Conservation (phyloP, 2,888 invertebrate genomes). For the Hypolimnas misippus region DNA sequence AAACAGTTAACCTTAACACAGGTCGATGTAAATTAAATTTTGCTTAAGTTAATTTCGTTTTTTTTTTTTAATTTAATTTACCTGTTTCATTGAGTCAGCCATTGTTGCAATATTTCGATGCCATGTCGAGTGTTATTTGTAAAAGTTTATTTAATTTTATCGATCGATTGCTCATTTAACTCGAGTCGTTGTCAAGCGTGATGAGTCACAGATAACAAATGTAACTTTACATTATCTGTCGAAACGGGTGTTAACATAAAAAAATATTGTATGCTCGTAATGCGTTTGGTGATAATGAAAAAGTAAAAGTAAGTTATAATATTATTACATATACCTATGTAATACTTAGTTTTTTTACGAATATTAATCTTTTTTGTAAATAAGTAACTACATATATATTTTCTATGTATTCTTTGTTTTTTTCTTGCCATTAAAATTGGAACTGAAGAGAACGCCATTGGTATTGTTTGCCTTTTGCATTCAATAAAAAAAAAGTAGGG, state of each 20-base stretch:
- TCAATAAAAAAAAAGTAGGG: too few relatives aligned
- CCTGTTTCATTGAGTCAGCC: not conserved
- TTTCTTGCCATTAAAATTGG: too few relatives aligned
- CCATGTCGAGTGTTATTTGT: not conserved
- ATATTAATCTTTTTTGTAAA: slow-evolving; percentile 18
- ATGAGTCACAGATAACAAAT: slow-evolving; percentile 18
- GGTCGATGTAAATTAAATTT: too few relatives aligned
- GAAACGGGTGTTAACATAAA: not conserved
- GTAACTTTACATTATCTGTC: slow-evolving; percentile 4
- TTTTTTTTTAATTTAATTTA: not conserved
- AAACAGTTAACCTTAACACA: not conserved
- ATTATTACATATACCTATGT: too few relatives aligned
- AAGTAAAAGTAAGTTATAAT: too few relatives aligned
- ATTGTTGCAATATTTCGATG: not conserved
- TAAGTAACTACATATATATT: too few relatives aligned
- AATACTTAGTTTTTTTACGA: too few relatives aligned
- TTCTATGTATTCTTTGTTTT: too few relatives aligned
- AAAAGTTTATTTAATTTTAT: not conserved
- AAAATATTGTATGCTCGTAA: not conserved
- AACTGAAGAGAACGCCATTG: too few relatives aligned
- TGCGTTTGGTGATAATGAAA: not conserved
- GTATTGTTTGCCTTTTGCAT: too few relatives aligned
- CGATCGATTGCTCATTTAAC: slow-evolving; percentile 11
- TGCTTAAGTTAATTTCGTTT: too few relatives aligned
- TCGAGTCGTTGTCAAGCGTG: not conserved